Evolutionary conservation across 1,140 invertebrate species (phyloP).

Genomic region (Pararge aegeria): DNA sequence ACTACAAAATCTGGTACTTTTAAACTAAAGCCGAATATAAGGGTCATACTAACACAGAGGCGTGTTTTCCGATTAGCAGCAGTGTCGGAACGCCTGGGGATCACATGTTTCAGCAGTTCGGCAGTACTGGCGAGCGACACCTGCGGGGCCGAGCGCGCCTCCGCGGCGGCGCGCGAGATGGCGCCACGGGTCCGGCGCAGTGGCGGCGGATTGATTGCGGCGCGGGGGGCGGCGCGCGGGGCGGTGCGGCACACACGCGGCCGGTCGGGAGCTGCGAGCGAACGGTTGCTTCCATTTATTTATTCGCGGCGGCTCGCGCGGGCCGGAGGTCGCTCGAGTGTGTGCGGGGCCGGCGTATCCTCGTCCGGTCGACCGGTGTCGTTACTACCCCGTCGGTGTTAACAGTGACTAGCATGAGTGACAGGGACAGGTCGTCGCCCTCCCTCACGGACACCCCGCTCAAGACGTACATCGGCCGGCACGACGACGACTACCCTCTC

Average conservation of each 20-base stretch:
- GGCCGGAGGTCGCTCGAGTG: slow-evolving; percentile 74
- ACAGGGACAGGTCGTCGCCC: slow-evolving; percentile 88
- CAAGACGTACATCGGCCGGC: slow-evolving; percentile 87
- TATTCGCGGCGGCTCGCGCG: slow-evolving; percentile 72
- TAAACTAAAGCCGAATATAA: too few species aligned
- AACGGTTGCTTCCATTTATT: slow-evolving; percentile 47
- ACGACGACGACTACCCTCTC: slow-evolving; percentile 87
- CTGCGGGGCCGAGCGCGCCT: not conserved
- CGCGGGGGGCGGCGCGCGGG: slow-evolving; percentile 20
- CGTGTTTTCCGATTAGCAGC: too few species aligned
- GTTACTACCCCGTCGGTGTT: slow-evolving; percentile 51
- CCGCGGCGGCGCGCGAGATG: slow-evolving; percentile 2
- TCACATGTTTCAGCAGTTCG: too few species aligned
- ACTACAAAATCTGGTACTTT: too few species aligned
- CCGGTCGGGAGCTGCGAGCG: slow-evolving; percentile 33
- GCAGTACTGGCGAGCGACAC: slow-evolving; percentile 8
- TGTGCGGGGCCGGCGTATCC: slow-evolving; percentile 69
- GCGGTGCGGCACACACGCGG: slow-evolving; percentile 21
- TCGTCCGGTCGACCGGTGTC: slow-evolving; percentile 41
- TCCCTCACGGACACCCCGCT: slow-evolving; percentile 89
- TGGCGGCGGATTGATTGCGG: slow-evolving; percentile 42
- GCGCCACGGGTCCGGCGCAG: slow-evolving; percentile 26
- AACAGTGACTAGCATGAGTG: slow-evolving; percentile 83
- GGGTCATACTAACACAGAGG: too few species aligned
- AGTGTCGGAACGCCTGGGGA: too few species aligned